These are phyloP conservation scores for Pseudolaguvia tuberculata DNA, from an alignment of 2,113 vertebrate species.

Conservation along the genomic window DNA sequence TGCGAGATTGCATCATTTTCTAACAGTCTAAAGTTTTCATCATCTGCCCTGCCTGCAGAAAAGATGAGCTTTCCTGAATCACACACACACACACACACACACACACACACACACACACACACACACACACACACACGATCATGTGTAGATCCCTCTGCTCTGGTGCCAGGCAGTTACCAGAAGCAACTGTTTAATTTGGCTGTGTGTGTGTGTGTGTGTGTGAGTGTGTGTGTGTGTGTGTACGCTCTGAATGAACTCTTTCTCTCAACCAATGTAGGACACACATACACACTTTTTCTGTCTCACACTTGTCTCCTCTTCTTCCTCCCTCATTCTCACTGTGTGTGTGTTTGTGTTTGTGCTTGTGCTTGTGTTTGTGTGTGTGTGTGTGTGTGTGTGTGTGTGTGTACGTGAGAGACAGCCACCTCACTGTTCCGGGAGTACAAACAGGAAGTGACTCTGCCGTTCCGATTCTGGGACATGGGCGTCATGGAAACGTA, in stretches of 20 bases:
- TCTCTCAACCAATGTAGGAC: conserved; percentile 54
- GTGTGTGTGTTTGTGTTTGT: neutral
- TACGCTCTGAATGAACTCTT: conserved; percentile 68
- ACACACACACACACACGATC: neutral
- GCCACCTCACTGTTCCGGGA: conserved; percentile 30
- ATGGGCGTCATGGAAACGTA: conserved; percentile 45
- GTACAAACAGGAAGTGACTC: conserved; percentile 56
- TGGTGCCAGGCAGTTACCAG: conserved; percentile 69
- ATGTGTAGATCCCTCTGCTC: conserved; percentile 17
- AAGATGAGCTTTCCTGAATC: neutral
- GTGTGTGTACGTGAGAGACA: neutral
- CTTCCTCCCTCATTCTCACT: conserved; percentile 11
- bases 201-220: conserved; percentile 12
- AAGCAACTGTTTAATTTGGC: conserved; percentile 73
- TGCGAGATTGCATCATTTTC: neutral
- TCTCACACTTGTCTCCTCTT: conserved; percentile 17
- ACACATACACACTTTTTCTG: neutral
- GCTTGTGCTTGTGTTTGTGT: no score
- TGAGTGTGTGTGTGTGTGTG: conserved; percentile 1
- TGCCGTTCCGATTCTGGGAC: conserved; percentile 58
- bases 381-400: neutral
- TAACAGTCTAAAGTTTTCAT: neutral
- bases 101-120: neutral
- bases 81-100: neutral
- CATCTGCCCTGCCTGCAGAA: neutral